phyloP scores from a whole-genome alignment of 2,888 invertebrate species.

The Acanthosepion pharaonis region DNA sequence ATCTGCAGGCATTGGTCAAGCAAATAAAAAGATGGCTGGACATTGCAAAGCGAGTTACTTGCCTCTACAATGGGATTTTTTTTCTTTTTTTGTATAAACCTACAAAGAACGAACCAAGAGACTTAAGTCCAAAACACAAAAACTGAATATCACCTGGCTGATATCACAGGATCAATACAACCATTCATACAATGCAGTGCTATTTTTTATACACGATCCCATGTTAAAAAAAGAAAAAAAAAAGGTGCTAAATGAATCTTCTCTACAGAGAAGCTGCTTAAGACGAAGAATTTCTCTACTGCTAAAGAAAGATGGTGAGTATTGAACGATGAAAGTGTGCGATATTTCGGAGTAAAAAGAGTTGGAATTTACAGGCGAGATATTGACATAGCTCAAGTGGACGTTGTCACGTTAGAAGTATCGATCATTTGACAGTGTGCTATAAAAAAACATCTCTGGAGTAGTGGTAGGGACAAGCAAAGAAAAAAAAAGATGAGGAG shows the following conservation, averaged over 20 bases:
- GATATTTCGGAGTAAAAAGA: conserved; percentile 15
- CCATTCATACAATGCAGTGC: neutral
- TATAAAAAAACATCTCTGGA: neutral
- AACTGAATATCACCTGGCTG: conserved; percentile 14
- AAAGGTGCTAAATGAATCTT: neutral
- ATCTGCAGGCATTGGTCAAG: conserved; percentile 42
- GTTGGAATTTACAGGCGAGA: neutral
- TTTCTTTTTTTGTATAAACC: neutral
- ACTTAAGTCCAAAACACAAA: neutral
- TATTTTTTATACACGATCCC: neutral
- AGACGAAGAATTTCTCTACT: neutral
- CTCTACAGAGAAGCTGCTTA: neutral
- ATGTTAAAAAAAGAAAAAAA: neutral
- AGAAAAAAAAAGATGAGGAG: neutral
- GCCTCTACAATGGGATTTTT: neutral
- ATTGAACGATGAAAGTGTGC: neutral
- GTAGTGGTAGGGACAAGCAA: neutral
- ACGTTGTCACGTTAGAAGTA: conserved; percentile 33
- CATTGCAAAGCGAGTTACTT: conserved; percentile 37
- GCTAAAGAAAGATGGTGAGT: neutral
- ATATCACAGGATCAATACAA: neutral
- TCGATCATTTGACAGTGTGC: neutral
- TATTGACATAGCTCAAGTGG: conserved; percentile 33
- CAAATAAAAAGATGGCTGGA: conserved; percentile 36
- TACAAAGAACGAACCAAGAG: neutral